Base-by-base conservation (phyloP, 2,113 vertebrate species). In the Recurvirostra avosetta region DNA sequence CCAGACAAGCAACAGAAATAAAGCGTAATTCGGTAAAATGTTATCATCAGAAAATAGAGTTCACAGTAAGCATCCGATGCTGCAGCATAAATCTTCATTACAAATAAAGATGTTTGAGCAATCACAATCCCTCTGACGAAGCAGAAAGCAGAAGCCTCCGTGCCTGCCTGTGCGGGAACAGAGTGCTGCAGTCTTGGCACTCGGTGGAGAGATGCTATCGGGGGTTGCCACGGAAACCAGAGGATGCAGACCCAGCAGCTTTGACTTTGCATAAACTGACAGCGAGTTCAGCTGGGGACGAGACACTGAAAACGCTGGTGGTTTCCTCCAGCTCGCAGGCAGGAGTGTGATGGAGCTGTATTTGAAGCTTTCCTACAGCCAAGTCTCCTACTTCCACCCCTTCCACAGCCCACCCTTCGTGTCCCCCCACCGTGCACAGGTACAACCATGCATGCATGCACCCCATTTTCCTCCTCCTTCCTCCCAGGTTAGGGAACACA, bases 171-270 rank as follows among this genome's bases (percentile, higher is more conserved):
- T 21, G 50, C 59, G 27, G 93, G 92, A 85, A 14, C 3, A 0
- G 70, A 95, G 86, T 40, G 86, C 97, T 95, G 94, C 95, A 96
- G 96, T 47, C 94, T 8, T 59, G 95, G 92, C 76, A 18, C 72
- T 47, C 3, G 1, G 47, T 15, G 21, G 65, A 40, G 91, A 70
- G 94, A 96, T 96, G 86, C 94, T 90, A 59, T 90, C 75, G 0
- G 72, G 84, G 65, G 94, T 96, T 96, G 94, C 94, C 92, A 94
- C 0, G 43, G 97, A 78, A 95, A 97, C 94, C 3, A 0, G 30
- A 61, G 15, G 93, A 86, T 94, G 88, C 95, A 94, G 96, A 59
- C 68, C 75, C 91, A 84, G 97, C 88, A 94, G 95, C 94, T 92
- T 32, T 41, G 90, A 68, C 92, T 93, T 12, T 38, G 83, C 86